Percentiles rank a stretch among this genome's conserved stretches.
Evolutionary conservation across 2,888 invertebrate species (phyloP).

Genomic region (Drosophila melanosoma): DNA sequence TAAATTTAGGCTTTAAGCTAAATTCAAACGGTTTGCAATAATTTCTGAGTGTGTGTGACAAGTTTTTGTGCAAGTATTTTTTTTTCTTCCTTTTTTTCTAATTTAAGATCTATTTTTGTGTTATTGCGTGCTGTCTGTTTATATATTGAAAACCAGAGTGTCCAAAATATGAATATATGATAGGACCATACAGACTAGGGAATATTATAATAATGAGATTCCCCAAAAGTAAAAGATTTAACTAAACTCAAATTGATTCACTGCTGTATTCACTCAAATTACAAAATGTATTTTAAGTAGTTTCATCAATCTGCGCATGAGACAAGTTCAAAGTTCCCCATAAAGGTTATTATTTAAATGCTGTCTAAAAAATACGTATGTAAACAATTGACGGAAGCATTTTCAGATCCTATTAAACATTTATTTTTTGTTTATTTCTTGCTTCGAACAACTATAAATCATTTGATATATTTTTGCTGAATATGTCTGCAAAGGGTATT

Average conservation of each 20-base stretch:
- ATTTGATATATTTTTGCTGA: slow-evolving; percentile 12
- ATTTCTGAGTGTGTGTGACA: slow-evolving; percentile 2
- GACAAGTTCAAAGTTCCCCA: slow-evolving; percentile 38
- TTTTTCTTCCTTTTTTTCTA: neutral
- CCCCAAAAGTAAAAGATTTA: slow-evolving; percentile 4
- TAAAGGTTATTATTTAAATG: slow-evolving; percentile 5
- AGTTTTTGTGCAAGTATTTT: slow-evolving; percentile 20
- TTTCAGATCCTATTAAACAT: slow-evolving; percentile 10
- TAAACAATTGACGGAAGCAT: slow-evolving; percentile 3
- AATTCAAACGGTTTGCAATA: slow-evolving; percentile 13
- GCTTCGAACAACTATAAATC: slow-evolving; percentile 24
- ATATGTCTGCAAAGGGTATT: slow-evolving; percentile 39
- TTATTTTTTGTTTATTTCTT: slow-evolving; percentile 6
- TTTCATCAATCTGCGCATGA: slow-evolving; percentile 23
- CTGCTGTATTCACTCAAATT: slow-evolving; percentile 8
- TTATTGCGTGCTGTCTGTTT: slow-evolving; percentile 22
- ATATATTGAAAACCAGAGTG: neutral
- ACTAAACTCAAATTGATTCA: neutral
- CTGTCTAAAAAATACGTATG: slow-evolving; percentile 3
- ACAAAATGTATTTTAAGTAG: slow-evolving; percentile 18
- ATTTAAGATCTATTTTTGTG: slow-evolving; percentile 10
- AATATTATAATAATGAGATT: slow-evolving; percentile 12
- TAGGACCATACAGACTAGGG: neutral
- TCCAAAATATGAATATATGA: slow-evolving; percentile 22
- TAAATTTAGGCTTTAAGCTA: slow-evolving; percentile 24